phyloP scores from a whole-genome alignment of 2,113 vertebrate species.

The Nannospalax galili region DNA sequence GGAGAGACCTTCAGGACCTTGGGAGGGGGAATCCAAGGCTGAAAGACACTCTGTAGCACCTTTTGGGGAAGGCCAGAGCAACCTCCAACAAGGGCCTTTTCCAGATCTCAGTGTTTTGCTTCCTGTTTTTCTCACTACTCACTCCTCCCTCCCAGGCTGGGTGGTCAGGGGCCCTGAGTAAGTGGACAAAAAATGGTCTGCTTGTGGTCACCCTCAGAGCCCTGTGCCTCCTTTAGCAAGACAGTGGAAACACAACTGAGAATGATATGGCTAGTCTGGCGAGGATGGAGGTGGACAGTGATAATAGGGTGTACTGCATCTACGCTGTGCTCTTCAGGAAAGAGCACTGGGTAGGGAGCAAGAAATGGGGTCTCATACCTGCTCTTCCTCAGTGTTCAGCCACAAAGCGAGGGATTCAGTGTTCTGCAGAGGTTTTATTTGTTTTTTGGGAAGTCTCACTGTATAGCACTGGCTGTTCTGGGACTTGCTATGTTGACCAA shows the following conservation, averaged over 20 bases:
- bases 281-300: not conserved
- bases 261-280: not conserved
- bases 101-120: not conserved
- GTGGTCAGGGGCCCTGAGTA: not conserved
- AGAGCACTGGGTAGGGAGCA: not conserved
- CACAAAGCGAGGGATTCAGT: not conserved
- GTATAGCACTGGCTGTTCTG: too few relatives aligned
- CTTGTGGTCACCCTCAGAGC: not conserved
- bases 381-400: not conserved
- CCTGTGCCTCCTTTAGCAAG: not conserved
- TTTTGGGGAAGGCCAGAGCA: not conserved
- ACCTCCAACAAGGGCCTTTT: constrained; percentile 9
- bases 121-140: not conserved
- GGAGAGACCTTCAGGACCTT: not conserved
- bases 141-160: not conserved
- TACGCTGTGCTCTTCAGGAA: not conserved
- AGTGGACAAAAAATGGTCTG: not conserved
- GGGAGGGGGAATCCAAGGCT: not conserved
- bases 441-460: too few relatives aligned
- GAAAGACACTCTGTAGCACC: not conserved
- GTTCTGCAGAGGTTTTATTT: not conserved
- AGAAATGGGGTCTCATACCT: not conserved
- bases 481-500: too few relatives aligned
- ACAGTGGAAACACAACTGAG: not conserved
- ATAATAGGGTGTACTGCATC: not conserved